Evolutionary conservation across 1,140 invertebrate genomes (phyloP).

Genomic region (Polypedilum pembai): DNA sequence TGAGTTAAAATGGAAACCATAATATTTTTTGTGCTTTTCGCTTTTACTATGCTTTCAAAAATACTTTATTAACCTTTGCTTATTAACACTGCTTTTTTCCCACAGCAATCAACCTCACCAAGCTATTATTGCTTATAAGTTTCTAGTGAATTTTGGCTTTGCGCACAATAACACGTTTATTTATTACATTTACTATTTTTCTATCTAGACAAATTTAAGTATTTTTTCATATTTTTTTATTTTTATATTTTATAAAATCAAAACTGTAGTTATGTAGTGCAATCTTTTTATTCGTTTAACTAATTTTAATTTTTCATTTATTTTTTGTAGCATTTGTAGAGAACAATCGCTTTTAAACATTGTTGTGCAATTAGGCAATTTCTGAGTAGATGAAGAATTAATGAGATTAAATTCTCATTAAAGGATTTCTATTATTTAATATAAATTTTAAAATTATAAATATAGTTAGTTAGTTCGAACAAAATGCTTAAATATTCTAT

Average conservation of each 20-base stretch:
- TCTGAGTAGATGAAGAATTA: no score
- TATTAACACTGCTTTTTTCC: conserved; percentile 11
- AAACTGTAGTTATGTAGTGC: conserved; percentile 19
- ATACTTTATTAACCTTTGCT: background rate
- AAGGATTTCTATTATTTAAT: no score
- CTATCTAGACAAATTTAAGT: conserved; percentile 3
- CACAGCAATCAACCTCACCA: conserved; percentile 17
- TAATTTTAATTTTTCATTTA: no score
- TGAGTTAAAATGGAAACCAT: background rate
- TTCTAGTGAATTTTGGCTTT: background rate
- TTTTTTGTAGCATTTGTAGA: no score
- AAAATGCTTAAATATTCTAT: no score
- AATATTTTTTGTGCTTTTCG: background rate
- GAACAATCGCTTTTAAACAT: no score
- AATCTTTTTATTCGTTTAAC: background rate
- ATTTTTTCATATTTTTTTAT: background rate
- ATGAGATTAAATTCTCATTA: no score
- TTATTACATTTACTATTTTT: background rate
- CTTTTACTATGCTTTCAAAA: background rate
- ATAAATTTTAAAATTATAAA: no score
- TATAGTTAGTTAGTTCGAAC: no score
- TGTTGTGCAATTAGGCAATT: no score
- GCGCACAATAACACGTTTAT: background rate
- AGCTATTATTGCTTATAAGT: conserved; percentile 22
- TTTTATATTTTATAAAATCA: background rate